phyloP scores from a whole-genome alignment of 2,888 invertebrate species.

The Cataglyphis cursor region DNA sequence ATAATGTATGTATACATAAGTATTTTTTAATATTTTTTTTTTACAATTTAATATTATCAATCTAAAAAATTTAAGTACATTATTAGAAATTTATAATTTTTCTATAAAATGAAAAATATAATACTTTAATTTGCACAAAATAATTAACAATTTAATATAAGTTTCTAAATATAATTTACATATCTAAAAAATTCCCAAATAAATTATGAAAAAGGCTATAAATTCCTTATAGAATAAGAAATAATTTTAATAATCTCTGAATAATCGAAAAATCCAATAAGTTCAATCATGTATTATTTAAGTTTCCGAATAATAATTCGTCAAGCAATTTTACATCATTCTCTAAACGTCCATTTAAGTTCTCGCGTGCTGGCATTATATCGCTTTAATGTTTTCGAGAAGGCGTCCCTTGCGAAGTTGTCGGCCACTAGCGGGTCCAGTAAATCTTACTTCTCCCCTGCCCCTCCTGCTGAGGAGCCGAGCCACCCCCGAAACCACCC shows the following conservation, averaged over 20 bases:
- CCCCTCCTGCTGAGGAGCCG: constrained; percentile 58
- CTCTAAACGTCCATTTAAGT: constrained; percentile 48
- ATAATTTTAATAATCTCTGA: neutral
- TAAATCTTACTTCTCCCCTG: constrained; percentile 82
- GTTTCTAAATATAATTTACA: neutral
- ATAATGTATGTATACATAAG: neutral
- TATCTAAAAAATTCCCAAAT: neutral
- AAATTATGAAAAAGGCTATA: neutral
- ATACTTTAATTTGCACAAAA: neutral
- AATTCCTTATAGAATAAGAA: neutral
- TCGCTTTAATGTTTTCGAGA: constrained; percentile 82
- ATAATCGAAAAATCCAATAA: neutral
- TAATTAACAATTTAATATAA: neutral
- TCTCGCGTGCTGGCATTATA: constrained; percentile 73
- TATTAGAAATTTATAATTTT: neutral
- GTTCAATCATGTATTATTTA: neutral
- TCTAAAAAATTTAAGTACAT: neutral
- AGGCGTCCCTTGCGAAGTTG: constrained; percentile 80
- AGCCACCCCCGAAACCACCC: constrained; percentile 73
- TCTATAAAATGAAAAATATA: neutral
- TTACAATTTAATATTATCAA: neutral
- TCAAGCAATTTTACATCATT: constrained; percentile 23
- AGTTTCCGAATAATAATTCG: constrained; percentile 11
- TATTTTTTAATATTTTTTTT: neutral
- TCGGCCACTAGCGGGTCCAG: constrained; percentile 84